phyloP scores from a whole-genome alignment of 2,113 vertebrate species.

The Piprites chloris region DNA sequence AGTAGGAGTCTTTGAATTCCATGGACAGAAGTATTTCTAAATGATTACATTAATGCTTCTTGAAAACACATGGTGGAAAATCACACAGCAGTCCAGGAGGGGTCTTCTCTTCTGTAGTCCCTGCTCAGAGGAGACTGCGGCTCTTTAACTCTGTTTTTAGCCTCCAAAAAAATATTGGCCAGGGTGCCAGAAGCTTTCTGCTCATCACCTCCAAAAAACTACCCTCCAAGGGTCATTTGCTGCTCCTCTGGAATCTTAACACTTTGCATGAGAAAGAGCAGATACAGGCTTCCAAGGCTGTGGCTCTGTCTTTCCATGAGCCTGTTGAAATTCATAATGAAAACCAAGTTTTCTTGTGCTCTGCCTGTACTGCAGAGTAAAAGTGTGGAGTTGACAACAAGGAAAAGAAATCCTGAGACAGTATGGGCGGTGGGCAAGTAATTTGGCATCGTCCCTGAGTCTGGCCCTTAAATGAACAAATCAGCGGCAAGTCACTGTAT shows the following conservation, averaged over 20 bases:
- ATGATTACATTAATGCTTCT: constrained; percentile 23
- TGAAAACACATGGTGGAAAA: constrained; percentile 50
- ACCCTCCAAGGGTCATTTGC: not conserved
- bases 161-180: not conserved
- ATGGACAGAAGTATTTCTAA: not conserved
- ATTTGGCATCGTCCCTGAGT: not conserved
- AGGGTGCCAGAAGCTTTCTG: constrained; percentile 9
- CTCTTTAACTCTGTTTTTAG: not conserved
- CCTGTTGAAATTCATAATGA: constrained; percentile 35
- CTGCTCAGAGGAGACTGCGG: not conserved
- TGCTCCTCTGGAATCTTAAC: not conserved
- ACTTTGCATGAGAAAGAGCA: constrained; percentile 24
- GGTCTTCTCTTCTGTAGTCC: not conserved
- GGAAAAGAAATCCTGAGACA: not conserved
- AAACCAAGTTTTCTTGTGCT: not conserved
- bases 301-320: not conserved
- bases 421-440: not conserved
- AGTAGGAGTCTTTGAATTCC: constrained; percentile 18
- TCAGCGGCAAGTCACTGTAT: not conserved
- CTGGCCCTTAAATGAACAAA: not conserved
- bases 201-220: constrained; percentile 2
- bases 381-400: constrained; percentile 20
- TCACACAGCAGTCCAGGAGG: not conserved
- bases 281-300: not conserved
- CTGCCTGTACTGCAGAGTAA: not conserved